phyloP scores from a whole-genome alignment of 2,888 invertebrate species.

The Rhaphigaster nebulosa region DNA sequence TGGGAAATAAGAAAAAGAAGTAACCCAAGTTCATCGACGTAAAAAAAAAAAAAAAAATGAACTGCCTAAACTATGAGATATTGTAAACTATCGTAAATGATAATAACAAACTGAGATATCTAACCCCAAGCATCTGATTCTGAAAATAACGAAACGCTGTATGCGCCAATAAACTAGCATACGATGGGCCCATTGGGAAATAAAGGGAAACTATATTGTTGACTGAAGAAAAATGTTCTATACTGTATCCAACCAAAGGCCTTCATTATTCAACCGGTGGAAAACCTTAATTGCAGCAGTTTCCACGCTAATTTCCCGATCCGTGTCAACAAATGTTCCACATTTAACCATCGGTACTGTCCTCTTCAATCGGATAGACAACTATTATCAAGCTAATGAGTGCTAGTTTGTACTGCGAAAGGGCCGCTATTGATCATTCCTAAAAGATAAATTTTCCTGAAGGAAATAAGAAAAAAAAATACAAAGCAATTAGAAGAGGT shows the following conservation, averaged over 20 bases:
- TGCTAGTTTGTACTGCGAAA: background rate
- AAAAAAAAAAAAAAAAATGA: background rate
- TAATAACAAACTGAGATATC: background rate
- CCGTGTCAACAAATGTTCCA: background rate
- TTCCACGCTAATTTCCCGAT: background rate
- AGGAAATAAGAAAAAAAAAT: background rate
- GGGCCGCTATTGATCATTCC: background rate
- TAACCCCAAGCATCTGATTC: background rate
- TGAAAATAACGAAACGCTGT: background rate
- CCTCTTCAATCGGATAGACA: background rate
- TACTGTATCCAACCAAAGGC: background rate
- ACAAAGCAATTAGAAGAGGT: background rate
- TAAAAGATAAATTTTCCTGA: background rate
- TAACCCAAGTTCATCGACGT: no score
- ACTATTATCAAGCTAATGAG: background rate
- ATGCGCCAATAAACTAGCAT: background rate
- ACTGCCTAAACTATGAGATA: background rate
- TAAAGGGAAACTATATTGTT: background rate
- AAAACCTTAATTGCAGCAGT: background rate
- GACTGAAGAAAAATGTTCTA: background rate
- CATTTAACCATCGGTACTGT: background rate
- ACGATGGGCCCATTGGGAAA: slow-evolving; percentile 4
- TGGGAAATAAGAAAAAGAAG: no score
- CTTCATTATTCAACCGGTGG: background rate
- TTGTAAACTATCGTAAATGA: background rate